Conservation (phyloP, 2,797 vertebrate species). For the Trachops cirrhosus region DNA sequence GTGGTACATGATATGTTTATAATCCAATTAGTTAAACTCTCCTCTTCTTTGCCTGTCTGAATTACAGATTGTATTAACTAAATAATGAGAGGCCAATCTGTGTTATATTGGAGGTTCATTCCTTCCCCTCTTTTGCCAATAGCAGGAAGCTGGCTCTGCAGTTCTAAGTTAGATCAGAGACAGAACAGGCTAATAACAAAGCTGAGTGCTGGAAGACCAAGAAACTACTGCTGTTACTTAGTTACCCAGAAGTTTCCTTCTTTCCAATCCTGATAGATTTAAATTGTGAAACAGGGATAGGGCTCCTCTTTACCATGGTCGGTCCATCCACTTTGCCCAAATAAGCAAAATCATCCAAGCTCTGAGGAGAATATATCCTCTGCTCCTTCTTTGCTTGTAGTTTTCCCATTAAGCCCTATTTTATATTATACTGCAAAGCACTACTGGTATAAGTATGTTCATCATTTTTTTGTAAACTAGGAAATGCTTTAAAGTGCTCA, state of each 20-base stretch:
- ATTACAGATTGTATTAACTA: slow-evolving; percentile 40
- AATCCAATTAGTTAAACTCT: slow-evolving; percentile 30
- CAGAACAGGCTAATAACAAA: not conserved
- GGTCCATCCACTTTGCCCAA: not conserved
- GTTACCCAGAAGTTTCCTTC: not conserved
- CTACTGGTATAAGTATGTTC: not conserved
- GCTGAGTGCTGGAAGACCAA: not conserved
- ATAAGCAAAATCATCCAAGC: not conserved
- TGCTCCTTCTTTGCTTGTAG: not conserved
- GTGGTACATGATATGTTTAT: not conserved
- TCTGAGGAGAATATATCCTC: not conserved
- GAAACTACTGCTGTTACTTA: not conserved
- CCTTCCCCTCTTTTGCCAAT: not conserved
- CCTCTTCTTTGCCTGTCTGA: not conserved
- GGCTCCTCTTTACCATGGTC: not conserved
- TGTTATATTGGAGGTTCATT: not conserved
- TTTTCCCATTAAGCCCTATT: not conserved
- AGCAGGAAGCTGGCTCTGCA: not conserved
- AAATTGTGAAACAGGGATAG: not conserved
- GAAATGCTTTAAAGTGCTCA: not conserved
- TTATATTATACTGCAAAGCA: not conserved
- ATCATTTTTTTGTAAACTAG: not conserved
- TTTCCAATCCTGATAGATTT: not conserved
- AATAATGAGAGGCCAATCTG: slow-evolving; percentile 18
- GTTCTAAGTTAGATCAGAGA: not conserved